Percentiles rank a stretch among this genome's conserved stretches.
Conservation (phyloP, 2,888 invertebrate species). For the Dysmachus trigonus region DNA sequence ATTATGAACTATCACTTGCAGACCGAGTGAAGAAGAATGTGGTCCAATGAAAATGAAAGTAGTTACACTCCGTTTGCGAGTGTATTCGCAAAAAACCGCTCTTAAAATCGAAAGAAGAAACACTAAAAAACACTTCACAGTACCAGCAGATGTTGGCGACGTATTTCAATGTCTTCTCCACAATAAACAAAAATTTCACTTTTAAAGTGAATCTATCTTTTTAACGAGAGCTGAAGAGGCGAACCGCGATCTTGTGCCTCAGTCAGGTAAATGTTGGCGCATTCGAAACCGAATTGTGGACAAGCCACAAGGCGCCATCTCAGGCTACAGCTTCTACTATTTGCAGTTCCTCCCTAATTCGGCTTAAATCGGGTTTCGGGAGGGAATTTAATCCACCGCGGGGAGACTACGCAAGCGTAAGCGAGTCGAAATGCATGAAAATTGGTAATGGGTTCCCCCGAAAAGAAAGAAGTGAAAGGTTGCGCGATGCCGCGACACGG, state of each 20-base stretch:
- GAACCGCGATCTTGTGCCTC: conserved; percentile 41
- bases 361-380: background rate
- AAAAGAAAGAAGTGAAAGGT: background rate
- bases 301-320: background rate
- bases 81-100: background rate
- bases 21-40: background rate
- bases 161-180: background rate
- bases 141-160: background rate
- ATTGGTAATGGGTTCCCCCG: background rate
- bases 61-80: background rate
- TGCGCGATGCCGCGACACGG: too few species aligned
- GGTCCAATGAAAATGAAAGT: background rate
- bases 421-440: background rate
- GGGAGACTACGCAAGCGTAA: background rate
- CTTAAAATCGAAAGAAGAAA: background rate
- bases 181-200: conserved; percentile 41
- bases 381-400: background rate
- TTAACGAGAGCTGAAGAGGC: conserved; percentile 13
- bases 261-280: conserved; percentile 42
- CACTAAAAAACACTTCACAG: background rate
- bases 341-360: background rate
- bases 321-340: background rate
- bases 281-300: background rate
- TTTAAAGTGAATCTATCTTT: background rate
- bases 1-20: background rate